Conservation (phyloP, 1,140 invertebrate species). For the Zaprionus inermis region DNA sequence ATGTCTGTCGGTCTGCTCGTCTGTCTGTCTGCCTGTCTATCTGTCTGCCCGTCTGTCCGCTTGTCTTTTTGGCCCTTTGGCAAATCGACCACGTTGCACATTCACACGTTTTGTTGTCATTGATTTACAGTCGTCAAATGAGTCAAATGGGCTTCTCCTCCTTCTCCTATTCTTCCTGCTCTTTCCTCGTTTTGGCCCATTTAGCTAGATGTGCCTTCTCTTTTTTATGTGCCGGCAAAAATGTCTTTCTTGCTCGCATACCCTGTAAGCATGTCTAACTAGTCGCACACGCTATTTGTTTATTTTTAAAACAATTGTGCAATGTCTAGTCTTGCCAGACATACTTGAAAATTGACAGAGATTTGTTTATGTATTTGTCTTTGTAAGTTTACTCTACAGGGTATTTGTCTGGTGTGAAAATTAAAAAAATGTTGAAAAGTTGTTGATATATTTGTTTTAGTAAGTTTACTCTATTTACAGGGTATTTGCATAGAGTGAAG, state of each 20-base stretch:
- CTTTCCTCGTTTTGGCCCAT: slow-evolving; percentile 6
- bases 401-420: slow-evolving; percentile 7
- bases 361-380: neutral
- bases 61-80: slow-evolving; percentile 43
- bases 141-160: slow-evolving; percentile 55
- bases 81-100: slow-evolving; percentile 56
- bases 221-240: slow-evolving; percentile 79
- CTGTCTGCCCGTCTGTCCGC: neutral
- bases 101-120: slow-evolving; percentile 63
- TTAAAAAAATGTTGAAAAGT: neutral
- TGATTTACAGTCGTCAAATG: slow-evolving; percentile 63
- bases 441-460: neutral
- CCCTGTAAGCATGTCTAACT: neutral
- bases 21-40: neutral
- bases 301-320: slow-evolving; percentile 2
- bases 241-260: slow-evolving; percentile 30
- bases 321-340: neutral
- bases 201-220: slow-evolving; percentile 57
- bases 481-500: slow-evolving; percentile 6
- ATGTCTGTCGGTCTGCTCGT: neutral
- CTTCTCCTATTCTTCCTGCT: neutral
- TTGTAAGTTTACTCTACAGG: slow-evolving; percentile 1
- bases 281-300: neutral
- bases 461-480: slow-evolving; percentile 5
- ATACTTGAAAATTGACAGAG: neutral